Conservation (phyloP, 2,888 invertebrate genomes). For the Eristalis tenax region DNA sequence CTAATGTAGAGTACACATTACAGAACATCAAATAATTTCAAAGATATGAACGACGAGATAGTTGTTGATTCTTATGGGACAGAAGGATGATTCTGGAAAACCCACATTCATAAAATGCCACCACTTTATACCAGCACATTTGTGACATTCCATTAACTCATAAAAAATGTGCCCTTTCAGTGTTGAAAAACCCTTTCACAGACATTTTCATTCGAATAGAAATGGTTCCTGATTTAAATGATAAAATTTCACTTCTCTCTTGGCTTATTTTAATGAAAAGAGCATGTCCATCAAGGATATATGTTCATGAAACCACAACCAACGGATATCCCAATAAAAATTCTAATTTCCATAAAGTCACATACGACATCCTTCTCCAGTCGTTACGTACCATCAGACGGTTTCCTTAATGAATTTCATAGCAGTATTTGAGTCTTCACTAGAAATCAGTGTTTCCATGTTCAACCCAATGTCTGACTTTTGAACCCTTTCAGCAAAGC, state of each 20-base stretch:
- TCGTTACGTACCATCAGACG: neutral
- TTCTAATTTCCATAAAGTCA: conserved; percentile 21
- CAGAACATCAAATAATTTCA: too few relatives aligned
- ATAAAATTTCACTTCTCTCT: neutral
- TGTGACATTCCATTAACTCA: neutral
- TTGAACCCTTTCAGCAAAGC: conserved; percentile 21
- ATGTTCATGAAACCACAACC: neutral
- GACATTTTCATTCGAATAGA: neutral
- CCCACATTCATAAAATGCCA: neutral
- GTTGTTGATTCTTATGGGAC: neutral
- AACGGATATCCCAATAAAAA: conserved; percentile 2
- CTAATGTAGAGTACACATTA: too few relatives aligned
- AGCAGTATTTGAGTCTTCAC: conserved; percentile 10
- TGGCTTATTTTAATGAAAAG: neutral
- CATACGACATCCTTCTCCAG: conserved; percentile 29
- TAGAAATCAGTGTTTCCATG: conserved; percentile 16
- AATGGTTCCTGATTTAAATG: neutral
- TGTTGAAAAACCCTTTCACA: neutral
- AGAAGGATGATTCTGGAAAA: neutral
- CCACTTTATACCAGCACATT: neutral
- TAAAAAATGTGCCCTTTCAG: neutral
- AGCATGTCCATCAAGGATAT: neutral
- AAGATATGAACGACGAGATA: neutral
- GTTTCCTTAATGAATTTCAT: conserved; percentile 32
- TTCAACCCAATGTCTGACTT: conserved; percentile 20